These are phyloP conservation scores for Bibio marci DNA, from an alignment of 2,888 invertebrate species.

Conservation along the genomic window DNA sequence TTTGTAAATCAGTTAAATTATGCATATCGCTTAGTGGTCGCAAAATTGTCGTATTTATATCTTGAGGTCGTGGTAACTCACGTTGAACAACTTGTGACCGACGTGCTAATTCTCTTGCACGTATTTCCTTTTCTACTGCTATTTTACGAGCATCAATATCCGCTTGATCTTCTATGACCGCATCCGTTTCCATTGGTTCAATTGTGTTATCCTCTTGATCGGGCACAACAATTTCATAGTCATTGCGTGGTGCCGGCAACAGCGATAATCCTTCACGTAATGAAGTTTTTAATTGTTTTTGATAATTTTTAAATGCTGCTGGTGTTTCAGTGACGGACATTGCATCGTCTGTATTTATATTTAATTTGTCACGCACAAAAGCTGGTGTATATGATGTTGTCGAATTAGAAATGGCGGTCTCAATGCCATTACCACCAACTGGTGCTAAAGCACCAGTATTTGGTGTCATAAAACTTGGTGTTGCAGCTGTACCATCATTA, in stretches of 20 bases:
- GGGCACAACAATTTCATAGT: conserved; percentile 96
- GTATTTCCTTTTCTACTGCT: conserved; percentile 50
- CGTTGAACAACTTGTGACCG: conserved; percentile 80
- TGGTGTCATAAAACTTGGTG: conserved; percentile 41
- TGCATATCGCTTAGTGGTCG: conserved; percentile 59
- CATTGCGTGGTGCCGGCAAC: conserved; percentile 84
- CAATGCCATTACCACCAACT: conserved; percentile 16
- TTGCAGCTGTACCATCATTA: conserved; percentile 39
- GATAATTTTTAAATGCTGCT: conserved; percentile 42
- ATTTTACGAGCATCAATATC: conserved; percentile 57
- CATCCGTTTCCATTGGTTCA: conserved; percentile 25
- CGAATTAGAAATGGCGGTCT: not conserved
- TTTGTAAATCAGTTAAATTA: conserved; percentile 72
- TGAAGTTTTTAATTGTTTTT: conserved; percentile 56
- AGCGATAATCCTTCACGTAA: conserved; percentile 60
- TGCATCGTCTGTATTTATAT: conserved; percentile 81
- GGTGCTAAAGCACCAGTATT: conserved; percentile 27
- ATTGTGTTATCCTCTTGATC: conserved; percentile 49
- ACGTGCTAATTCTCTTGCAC: conserved; percentile 40
- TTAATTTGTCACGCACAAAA: conserved; percentile 79
- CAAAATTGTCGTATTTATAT: conserved; percentile 69
- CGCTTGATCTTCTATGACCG: conserved; percentile 64
- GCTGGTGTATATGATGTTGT: conserved; percentile 39
- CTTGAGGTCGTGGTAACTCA: conserved; percentile 63
- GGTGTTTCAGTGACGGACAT: conserved; percentile 55